These are phyloP conservation scores for Cantharis nigra DNA, from an alignment of 2,888 invertebrate genomes.

Conservation along the genomic window DNA sequence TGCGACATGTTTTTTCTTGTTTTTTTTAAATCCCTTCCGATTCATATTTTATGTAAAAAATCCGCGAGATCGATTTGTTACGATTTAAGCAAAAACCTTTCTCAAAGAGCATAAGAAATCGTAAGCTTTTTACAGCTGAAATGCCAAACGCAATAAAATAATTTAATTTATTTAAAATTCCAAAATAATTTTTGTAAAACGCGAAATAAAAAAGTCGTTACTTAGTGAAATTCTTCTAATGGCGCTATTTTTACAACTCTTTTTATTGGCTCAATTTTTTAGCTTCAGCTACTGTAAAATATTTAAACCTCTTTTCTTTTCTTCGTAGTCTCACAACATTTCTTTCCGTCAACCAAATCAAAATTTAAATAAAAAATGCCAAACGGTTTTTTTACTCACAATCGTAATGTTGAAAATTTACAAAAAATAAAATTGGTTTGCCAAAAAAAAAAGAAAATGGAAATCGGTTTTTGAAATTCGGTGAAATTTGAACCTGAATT, in stretches of 20 bases:
- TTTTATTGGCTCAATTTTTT: neutral
- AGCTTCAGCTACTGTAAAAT: neutral
- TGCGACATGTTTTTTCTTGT: neutral
- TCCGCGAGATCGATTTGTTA: neutral
- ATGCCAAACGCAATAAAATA: neutral
- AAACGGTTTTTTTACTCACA: too few relatives aligned
- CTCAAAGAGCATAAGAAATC: neutral
- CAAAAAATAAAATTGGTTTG: too few relatives aligned
- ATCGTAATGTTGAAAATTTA: too few relatives aligned
- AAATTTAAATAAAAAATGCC: neutral
- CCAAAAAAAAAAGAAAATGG: neutral
- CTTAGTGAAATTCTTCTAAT: neutral
- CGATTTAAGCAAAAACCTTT: neutral
- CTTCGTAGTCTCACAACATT: neutral
- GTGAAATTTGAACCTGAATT: neutral
- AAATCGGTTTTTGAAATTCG: neutral
- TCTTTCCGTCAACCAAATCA: neutral
- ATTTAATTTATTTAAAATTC: neutral
- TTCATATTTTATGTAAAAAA: neutral
- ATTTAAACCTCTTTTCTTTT: neutral
- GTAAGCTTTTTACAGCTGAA: neutral
- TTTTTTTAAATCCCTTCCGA: neutral
- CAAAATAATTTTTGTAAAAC: neutral
- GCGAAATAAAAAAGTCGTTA: neutral
- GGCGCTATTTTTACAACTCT: neutral